Evolutionary conservation across 2,797 vertebrate genomes (phyloP), one percentile per base, ranked within the genome.

Genomic region (Myotis pilosus): DNA sequence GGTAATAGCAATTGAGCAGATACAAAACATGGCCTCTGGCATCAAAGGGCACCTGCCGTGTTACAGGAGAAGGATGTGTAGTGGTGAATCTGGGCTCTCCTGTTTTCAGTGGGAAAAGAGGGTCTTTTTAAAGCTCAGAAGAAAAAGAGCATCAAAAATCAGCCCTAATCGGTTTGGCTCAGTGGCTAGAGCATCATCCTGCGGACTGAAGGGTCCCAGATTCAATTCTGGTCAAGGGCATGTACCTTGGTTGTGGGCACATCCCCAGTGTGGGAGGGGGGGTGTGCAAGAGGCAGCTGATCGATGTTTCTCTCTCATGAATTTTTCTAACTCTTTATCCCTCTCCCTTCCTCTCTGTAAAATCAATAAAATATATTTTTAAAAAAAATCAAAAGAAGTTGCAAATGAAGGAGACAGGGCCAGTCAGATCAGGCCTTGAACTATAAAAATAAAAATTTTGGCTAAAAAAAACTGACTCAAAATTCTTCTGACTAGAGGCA

Each of bases 381-480:
- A 13, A 6, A 8, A 51, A 51, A 51, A 60, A 69, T 80, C 64
- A 92, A 91, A 94, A 72, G 28, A 78, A 93, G 3, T 57, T 78
- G n/a, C 41, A 90, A 92, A 69, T 93, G 36, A 83, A 92, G 38
- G 41, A 33, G 9, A 68, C 6, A 55, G 28, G 1, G 57, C 57
- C 11, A 60, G 9, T 80, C 16, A 76, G 30, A 76, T 76, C 15
- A 81, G 89, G 33, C 13, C n/a, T 60, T 84, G 15, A 90, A 69
- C 12, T 55, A 79, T 17, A 92, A 87, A 91, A n/a, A 68, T 91
- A 60, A 80, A 55, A 91, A 85, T 79, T 87, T 66, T 89, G 20
- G 66, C 71, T 16, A 15, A 78, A 78, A 76, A 53, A 30, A 53
- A 64, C 17, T 91, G 44, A 92, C 36, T 84, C 49, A 74, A 92